These are phyloP conservation scores for Eilema caniola DNA, from an alignment of 2,888 invertebrate genomes.

Conservation along the genomic window DNA sequence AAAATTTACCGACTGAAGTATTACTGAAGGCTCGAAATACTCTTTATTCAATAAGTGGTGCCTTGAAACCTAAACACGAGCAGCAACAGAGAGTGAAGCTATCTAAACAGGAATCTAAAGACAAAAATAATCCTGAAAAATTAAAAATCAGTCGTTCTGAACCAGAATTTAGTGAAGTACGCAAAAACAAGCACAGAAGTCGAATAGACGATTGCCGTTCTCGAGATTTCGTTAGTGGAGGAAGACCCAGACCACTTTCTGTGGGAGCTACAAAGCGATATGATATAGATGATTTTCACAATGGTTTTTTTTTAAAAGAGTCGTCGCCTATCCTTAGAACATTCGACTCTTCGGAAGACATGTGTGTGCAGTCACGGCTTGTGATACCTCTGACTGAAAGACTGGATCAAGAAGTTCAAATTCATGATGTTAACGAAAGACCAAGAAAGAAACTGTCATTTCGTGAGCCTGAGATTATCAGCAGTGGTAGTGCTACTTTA, in stretches of 20 bases:
- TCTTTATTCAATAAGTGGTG: slow-evolving; percentile 79
- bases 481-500: slow-evolving; percentile 66
- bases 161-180: slow-evolving; percentile 75
- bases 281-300: slow-evolving; percentile 64
- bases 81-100: slow-evolving; percentile 61
- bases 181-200: slow-evolving; percentile 72
- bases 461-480: slow-evolving; percentile 93
- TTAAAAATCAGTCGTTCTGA: slow-evolving; percentile 76
- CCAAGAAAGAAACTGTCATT: slow-evolving; percentile 95
- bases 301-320: slow-evolving; percentile 64
- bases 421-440: slow-evolving; percentile 81
- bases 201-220: slow-evolving; percentile 64
- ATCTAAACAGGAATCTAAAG: slow-evolving; percentile 80
- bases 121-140: slow-evolving; percentile 76
- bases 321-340: slow-evolving; percentile 60
- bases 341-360: slow-evolving; percentile 74
- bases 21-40: slow-evolving; percentile 80
- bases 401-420: slow-evolving; percentile 68
- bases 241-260: slow-evolving; percentile 74
- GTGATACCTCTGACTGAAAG: slow-evolving; percentile 78
- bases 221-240: slow-evolving; percentile 58
- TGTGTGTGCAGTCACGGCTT: slow-evolving; percentile 78
- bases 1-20: slow-evolving; percentile 81
- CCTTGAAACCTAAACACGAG: slow-evolving; percentile 78
- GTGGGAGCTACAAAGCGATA: slow-evolving; percentile 75